phyloP scores from a whole-genome alignment of 2,113 vertebrate genomes.

The Progne subis region DNA sequence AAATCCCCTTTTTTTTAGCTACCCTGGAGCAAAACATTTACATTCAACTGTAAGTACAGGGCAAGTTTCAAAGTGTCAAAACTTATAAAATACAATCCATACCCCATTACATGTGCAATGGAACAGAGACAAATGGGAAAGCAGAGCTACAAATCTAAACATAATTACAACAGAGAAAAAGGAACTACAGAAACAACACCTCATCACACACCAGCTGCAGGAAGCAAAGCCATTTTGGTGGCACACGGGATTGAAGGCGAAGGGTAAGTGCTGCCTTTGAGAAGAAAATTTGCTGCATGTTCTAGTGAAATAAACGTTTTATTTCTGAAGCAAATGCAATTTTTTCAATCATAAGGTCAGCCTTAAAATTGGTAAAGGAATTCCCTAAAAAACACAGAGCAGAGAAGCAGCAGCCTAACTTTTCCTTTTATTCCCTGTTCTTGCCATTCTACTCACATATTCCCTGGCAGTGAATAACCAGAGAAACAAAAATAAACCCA shows the following conservation, averaged over 20 bases:
- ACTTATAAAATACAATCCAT: background rate
- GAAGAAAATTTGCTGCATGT: background rate
- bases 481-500: background rate
- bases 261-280: background rate
- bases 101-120: fast-evolving
- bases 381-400: background rate
- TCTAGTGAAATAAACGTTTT: background rate
- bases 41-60: background rate
- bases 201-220: background rate
- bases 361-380: background rate
- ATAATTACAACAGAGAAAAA: background rate
- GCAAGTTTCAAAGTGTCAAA: background rate
- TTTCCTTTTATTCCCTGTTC: background rate
- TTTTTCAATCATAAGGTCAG: background rate
- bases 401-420: background rate
- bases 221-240: background rate
- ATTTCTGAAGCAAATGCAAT: background rate
- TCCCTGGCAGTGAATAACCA: background rate
- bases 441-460: background rate
- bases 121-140: background rate
- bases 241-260: background rate
- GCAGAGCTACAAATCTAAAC: background rate
- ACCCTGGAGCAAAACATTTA: background rate
- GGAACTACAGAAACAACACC: background rate
- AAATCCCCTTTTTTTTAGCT: background rate